Evolutionary conservation across 2,888 invertebrate genomes (phyloP).

Genomic region (Eilema caniola): DNA sequence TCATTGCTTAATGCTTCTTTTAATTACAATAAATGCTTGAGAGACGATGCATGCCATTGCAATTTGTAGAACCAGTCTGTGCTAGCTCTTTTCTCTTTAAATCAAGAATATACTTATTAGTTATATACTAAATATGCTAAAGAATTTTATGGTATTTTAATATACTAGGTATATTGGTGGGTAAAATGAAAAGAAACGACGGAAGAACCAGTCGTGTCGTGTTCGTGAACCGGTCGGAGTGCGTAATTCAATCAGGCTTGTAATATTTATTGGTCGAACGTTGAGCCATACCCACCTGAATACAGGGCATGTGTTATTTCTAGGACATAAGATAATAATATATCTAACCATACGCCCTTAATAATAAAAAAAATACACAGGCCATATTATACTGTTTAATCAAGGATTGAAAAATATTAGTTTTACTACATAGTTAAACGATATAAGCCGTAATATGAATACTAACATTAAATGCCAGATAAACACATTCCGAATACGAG

Average conservation of each 20-base stretch:
- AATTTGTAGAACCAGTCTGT: background rate
- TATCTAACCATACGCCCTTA: background rate
- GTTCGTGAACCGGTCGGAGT: conserved; percentile 4
- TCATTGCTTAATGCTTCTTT: too few relatives aligned
- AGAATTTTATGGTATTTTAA: background rate
- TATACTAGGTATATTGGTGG: background rate
- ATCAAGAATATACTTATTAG: background rate
- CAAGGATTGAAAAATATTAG: too few relatives aligned
- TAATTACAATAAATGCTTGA: too few relatives aligned
- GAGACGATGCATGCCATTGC: background rate
- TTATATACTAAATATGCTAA: background rate
- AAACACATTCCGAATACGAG: too few relatives aligned
- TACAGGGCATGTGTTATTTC: background rate
- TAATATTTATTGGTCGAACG: background rate
- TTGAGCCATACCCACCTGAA: background rate
- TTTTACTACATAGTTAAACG: too few relatives aligned
- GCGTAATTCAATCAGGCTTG: conserved; percentile 6
- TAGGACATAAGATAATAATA: background rate
- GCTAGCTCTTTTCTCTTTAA: background rate
- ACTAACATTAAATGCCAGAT: too few relatives aligned
- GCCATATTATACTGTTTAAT: too few relatives aligned
- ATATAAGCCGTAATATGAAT: too few relatives aligned
- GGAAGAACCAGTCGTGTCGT: conserved; percentile 25
- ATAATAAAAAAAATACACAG: too few relatives aligned
- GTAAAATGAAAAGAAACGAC: conserved; percentile 13